A percentile compares a stretch with the other conserved stretches of the same genome.
Conservation (phyloP, 2,113 vertebrate genomes). For the Delphinus delphis region DNA sequence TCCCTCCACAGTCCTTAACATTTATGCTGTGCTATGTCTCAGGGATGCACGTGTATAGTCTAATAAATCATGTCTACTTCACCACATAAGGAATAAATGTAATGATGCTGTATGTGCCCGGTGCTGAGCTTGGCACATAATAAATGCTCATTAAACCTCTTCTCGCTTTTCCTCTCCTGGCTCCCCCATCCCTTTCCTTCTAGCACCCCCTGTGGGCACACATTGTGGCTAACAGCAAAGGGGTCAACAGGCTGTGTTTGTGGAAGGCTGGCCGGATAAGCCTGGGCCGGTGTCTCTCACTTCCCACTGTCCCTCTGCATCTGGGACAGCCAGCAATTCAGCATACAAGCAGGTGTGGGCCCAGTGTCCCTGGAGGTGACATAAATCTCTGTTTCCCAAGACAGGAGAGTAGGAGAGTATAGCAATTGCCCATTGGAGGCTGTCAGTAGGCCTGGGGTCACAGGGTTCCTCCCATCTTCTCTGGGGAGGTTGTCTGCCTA, state of each 20-base stretch:
- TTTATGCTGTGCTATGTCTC: neutral
- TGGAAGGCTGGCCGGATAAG: neutral
- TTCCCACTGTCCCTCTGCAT: neutral
- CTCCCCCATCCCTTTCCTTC: neutral
- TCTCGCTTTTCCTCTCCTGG: neutral
- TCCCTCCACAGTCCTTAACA: rapidly evolving
- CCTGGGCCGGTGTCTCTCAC: neutral
- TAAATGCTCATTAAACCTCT: neutral
- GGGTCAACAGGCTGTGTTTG: neutral
- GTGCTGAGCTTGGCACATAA: neutral
- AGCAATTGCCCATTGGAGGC: neutral
- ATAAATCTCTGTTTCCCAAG: neutral
- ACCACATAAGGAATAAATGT: neutral
- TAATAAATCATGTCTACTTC: neutral
- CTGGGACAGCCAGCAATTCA: neutral
- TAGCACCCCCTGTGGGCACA: too few species aligned
- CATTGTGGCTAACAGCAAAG: neutral
- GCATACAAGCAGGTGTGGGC: neutral
- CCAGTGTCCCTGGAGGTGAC: neutral
- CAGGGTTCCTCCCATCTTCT: neutral
- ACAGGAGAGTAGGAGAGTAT: neutral
- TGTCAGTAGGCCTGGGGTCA: neutral
- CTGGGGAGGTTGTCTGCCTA: neutral
- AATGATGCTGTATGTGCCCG: neutral
- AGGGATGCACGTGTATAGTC: rapidly evolving